Evolutionary conservation across 1,140 invertebrate genomes (phyloP).

Genomic region (Nixonia krombeini): DNA sequence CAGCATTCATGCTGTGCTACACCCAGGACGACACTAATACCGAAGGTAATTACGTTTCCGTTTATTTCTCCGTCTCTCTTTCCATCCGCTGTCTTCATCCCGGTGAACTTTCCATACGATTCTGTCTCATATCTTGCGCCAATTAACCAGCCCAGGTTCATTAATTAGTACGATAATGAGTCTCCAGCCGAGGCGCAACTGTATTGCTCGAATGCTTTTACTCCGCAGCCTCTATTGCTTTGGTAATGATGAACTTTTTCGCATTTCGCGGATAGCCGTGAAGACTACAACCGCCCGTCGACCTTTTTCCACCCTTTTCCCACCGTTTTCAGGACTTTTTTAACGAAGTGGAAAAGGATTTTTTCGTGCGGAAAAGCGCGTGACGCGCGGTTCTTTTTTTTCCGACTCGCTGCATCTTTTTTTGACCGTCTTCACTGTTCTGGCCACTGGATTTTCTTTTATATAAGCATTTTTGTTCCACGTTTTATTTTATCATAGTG

Average conservation of each 20-base stretch:
- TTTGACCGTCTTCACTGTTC: too few species aligned
- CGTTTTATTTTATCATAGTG: too few species aligned
- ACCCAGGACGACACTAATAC: constrained; percentile 89
- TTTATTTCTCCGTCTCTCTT: constrained; percentile 11
- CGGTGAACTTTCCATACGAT: constrained; percentile 4
- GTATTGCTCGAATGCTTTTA: constrained; percentile 26
- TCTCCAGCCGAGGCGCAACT: constrained; percentile 14
- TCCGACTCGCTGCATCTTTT: too few species aligned
- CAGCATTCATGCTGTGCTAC: constrained; percentile 94
- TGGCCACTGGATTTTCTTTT: too few species aligned
- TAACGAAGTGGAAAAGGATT: too few species aligned
- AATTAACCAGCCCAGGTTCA: constrained; percentile 35
- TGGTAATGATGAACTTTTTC: constrained; percentile 15
- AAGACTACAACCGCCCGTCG: too few species aligned
- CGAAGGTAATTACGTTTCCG: constrained; percentile 78
- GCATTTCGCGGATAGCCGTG: constrained; percentile 6
- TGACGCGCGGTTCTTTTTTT: too few species aligned
- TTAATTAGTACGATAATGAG: constrained; percentile 34
- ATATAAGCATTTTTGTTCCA: too few species aligned
- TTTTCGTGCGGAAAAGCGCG: too few species aligned
- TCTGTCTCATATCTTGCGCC: constrained; percentile 28
- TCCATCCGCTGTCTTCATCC: background rate
- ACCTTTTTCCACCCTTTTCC: background rate
- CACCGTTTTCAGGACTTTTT: too few species aligned
- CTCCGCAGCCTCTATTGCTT: constrained; percentile 16